Conservation (phyloP, 2,797 vertebrate genomes). For the Atherinosoma microstoma region DNA sequence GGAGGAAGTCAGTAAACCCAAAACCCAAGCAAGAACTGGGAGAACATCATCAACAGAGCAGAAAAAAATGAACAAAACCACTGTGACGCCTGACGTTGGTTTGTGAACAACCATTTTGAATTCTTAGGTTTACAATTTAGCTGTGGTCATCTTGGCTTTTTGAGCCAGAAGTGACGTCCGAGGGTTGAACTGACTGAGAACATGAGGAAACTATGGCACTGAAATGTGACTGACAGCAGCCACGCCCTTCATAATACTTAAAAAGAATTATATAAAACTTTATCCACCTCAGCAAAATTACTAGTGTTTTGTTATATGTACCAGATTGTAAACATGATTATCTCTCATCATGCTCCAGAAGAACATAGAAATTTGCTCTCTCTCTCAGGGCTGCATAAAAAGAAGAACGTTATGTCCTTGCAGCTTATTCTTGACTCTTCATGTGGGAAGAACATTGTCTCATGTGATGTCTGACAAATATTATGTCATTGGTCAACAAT, state of each 20-base stretch:
- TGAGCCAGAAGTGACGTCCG: not conserved
- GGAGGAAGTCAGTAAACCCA: not conserved
- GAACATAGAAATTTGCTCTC: not conserved
- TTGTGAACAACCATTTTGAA: not conserved
- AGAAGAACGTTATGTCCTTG: not conserved
- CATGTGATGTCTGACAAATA: no score
- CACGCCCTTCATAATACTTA: not conserved
- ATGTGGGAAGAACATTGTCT: no score
- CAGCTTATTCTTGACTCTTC: no score
- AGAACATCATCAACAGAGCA: not conserved
- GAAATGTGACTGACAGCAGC: not conserved
- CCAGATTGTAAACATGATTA: not conserved
- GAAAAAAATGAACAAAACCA: constrained; percentile 2
- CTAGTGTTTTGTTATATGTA: not conserved
- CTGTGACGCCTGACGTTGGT: not conserved
- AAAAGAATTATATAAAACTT: not conserved
- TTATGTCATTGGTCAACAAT: no score
- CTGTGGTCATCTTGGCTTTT: not conserved
- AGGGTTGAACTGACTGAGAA: not conserved
- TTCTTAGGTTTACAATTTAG: not conserved
- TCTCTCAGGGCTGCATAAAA: not conserved
- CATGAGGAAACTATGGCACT: not conserved
- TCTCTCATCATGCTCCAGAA: not conserved
- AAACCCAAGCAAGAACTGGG: not conserved
- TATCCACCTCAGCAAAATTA: not conserved